Evolutionary conservation across 2,797 vertebrate species (phyloP).

Genomic region (Lepus oiostolus): DNA sequence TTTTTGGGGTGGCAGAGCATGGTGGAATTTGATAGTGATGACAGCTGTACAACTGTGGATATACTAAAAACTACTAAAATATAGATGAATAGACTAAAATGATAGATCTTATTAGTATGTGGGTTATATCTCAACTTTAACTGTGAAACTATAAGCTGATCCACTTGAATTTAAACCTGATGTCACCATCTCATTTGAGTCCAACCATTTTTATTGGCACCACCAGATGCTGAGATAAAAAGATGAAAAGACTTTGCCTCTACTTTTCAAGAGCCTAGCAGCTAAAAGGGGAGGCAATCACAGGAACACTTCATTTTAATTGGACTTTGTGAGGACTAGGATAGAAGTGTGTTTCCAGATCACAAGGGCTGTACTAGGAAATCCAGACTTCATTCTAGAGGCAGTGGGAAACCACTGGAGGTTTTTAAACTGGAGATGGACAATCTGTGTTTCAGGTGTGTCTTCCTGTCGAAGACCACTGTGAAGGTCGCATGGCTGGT

Average conservation of each 20-base stretch:
- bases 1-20: neutral
- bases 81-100: neutral
- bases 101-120: neutral
- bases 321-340: conserved; percentile 7
- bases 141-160: conserved; percentile 44
- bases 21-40: neutral
- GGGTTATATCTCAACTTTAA: conserved; percentile 29
- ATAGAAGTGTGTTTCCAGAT: conserved; percentile 36
- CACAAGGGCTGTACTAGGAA: conserved; percentile 12
- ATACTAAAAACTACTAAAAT: conserved; percentile 2
- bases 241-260: conserved; percentile 29
- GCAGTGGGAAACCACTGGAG: neutral
- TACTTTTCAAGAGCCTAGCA: conserved; percentile 4
- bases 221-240: conserved; percentile 15
- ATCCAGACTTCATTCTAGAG: conserved; percentile 28
- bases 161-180: conserved; percentile 45
- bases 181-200: conserved; percentile 47
- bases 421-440: conserved; percentile 27
- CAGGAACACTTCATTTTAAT: conserved; percentile 30
- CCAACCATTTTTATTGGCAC: conserved; percentile 30
- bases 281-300: neutral
- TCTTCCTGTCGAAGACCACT: neutral
- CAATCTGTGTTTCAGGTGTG: neutral
- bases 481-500: neutral
- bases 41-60: neutral